Base-by-base conservation (phyloP, 2,113 vertebrate species). In the Chaenogobius annularis region DNA sequence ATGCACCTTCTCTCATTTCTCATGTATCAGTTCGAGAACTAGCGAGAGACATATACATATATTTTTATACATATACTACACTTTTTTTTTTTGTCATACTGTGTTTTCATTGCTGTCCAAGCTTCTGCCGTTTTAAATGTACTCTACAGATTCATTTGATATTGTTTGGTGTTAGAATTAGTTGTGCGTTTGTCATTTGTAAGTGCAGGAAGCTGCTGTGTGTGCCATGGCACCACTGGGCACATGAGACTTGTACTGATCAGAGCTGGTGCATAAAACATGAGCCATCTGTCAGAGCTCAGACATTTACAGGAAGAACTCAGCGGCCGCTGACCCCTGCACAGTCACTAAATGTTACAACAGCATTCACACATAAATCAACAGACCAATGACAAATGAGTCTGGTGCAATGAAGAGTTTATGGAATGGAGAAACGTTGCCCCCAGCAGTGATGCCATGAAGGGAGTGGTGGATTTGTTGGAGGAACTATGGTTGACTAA, bases 201-300 rank as follows among this genome's bases (percentile, higher is more conserved):
- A 1, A 31, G 26, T 31, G 26, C 26, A 2, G 26, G 26, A 75
- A 83, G 80, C 15, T 13, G 72, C 54, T 70, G 82, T 79, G 85
- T 86, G 82, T 12, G 55, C 80, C 84, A 78, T 23, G 72, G 64
- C 72, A 77, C 56, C 71, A 74, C 52, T 79, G 81, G 80, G 68
- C 85, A 85, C 80, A 85, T 77, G 88, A 14, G 44, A 73, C 72
- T 77, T 84, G 83, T 84, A 85, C 84, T 81, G 87, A 91, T 87
- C 72, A 50, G 47, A 50, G 84, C 74, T 62, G 50, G 19, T 91
- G 81, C 78, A 88, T 92, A 90, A 92, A 90, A 81, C 76, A 93
- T 91, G 81, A 88, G 56, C 83, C 87, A 89, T 90, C 84, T 91
- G 89, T 88, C 84, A 68, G 47, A 69, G 46, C 76, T 9, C 71